A percentile compares a stretch with the other conserved stretches of the same genome.
phyloP scores from a whole-genome alignment of 2,888 invertebrate genomes.

The Drosophila incognita region DNA sequence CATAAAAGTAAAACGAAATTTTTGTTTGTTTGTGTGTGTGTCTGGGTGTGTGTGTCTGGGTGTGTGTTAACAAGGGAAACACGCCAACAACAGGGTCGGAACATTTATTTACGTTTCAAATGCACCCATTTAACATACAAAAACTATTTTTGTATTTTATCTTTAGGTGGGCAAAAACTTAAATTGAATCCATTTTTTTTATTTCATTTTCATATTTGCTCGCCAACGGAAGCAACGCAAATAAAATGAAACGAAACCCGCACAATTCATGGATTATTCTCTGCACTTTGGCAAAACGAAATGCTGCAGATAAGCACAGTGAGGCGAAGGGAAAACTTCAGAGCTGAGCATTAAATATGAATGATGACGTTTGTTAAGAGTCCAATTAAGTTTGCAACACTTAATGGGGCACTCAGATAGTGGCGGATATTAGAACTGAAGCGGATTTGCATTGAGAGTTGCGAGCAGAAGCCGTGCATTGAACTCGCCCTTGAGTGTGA shows the following conservation, averaged over 20 bases:
- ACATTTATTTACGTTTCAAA: conserved; percentile 71
- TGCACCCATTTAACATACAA: conserved; percentile 52
- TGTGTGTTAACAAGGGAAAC: conserved; percentile 41
- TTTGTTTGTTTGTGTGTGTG: conserved; percentile 19
- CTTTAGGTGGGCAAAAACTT: conserved; percentile 54
- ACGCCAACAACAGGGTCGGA: conserved; percentile 15
- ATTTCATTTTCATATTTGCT: neutral
- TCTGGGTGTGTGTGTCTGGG: conserved; percentile 12
- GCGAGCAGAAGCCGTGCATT: conserved; percentile 45
- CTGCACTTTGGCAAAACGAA: neutral
- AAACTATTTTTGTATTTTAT: conserved; percentile 41
- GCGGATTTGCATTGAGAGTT: conserved; percentile 10
- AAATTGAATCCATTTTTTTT: conserved; percentile 36
- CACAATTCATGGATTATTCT: conserved; percentile 1
- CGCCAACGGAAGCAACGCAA: neutral
- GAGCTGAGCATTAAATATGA: conserved; percentile 50
- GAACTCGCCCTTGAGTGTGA: conserved; percentile 48
- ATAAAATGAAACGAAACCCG: neutral
- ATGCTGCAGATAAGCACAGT: conserved; percentile 18
- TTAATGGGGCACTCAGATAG: conserved; percentile 29
- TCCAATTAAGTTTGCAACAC: conserved; percentile 57
- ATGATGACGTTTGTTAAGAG: conserved; percentile 41
- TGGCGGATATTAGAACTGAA: conserved; percentile 24
- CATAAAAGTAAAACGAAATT: conserved; percentile 49
- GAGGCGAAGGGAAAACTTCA: conserved; percentile 11